Evolutionary conservation across 2,888 invertebrate species (phyloP).

Genomic region (Ferdinandea cuprea): DNA sequence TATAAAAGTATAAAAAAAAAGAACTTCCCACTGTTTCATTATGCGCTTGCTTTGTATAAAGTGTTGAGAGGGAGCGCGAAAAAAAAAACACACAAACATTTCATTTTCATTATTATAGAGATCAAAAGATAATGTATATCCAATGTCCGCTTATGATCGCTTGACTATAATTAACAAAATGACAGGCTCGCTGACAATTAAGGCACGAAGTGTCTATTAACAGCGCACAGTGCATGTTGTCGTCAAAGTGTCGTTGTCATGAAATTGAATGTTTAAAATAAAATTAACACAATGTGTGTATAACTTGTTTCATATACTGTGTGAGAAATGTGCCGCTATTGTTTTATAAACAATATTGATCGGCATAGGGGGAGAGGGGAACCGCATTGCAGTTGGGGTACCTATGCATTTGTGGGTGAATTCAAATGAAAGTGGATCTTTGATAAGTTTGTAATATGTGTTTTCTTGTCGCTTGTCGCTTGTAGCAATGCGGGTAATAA

Average conservation of each 20-base stretch:
- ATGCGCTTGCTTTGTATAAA: background rate
- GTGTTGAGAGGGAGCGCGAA: slow-evolving; percentile 13
- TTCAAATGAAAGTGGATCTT: slow-evolving; percentile 31
- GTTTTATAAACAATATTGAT: background rate
- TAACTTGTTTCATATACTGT: slow-evolving; percentile 38
- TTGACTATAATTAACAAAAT: slow-evolving; percentile 72
- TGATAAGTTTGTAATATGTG: slow-evolving; percentile 21
- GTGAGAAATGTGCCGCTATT: slow-evolving; percentile 21
- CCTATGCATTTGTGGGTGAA: slow-evolving; percentile 1
- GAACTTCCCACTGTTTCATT: slow-evolving; percentile 1
- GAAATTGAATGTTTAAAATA: slow-evolving; percentile 65
- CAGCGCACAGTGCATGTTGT: slow-evolving; percentile 45
- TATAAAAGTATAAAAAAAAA: background rate
- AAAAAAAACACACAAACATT: slow-evolving; percentile 29
- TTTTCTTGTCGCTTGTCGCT: too few species aligned
- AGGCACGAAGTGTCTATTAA: slow-evolving; percentile 74
- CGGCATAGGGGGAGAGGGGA: too few species aligned
- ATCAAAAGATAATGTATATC: slow-evolving; percentile 63
- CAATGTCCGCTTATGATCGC: slow-evolving; percentile 67
- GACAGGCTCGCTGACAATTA: slow-evolving; percentile 72
- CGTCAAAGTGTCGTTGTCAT: slow-evolving; percentile 68
- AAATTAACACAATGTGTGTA: slow-evolving; percentile 64
- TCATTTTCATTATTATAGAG: slow-evolving; percentile 58
- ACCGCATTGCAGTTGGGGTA: too few species aligned
- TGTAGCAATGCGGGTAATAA: background rate